These are phyloP conservation scores for Drosophila pachea DNA, from an alignment of 1,140 invertebrate species.

Conservation along the genomic window DNA sequence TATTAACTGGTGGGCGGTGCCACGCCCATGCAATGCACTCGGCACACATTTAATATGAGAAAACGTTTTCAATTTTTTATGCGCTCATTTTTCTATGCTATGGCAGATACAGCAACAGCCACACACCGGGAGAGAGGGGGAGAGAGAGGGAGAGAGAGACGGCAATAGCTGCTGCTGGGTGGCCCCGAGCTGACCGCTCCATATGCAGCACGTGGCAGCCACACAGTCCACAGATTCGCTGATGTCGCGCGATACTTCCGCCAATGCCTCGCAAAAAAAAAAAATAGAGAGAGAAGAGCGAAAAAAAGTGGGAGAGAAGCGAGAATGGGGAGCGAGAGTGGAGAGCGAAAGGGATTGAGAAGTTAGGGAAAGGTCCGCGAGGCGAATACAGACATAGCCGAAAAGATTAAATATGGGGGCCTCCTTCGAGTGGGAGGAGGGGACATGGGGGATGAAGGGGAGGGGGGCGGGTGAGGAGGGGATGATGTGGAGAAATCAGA, in stretches of 20 bases:
- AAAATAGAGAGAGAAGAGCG: constrained; percentile 7
- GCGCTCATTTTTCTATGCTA: constrained; percentile 53
- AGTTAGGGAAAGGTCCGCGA: too few species aligned
- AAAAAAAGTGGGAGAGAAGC: too few species aligned
- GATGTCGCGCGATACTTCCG: constrained; percentile 74
- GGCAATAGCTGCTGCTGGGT: constrained; percentile 12
- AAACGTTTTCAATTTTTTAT: constrained; percentile 76
- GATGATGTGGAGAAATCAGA: too few species aligned
- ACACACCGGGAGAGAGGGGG: too few species aligned
- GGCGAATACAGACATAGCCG: neutral
- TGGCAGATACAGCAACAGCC: constrained; percentile 51
- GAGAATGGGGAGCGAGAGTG: too few species aligned
- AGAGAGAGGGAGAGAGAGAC: constrained; percentile 34
- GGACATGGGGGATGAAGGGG: too few species aligned
- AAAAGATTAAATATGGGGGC: constrained; percentile 10
- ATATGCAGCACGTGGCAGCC: constrained; percentile 27
- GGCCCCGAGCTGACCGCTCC: constrained; percentile 15
- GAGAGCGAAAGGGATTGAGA: too few species aligned
- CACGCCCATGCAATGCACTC: constrained; percentile 46
- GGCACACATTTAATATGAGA: constrained; percentile 75
- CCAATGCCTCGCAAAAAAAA: constrained; percentile 69
- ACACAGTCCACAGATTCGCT: constrained; percentile 50
- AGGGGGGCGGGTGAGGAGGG: too few species aligned
- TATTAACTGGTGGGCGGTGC: constrained; percentile 51
- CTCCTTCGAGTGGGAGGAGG: neutral